These are phyloP conservation scores for Parapsyche elsis DNA, from an alignment of 1,140 invertebrate species.

Conservation along the genomic window DNA sequence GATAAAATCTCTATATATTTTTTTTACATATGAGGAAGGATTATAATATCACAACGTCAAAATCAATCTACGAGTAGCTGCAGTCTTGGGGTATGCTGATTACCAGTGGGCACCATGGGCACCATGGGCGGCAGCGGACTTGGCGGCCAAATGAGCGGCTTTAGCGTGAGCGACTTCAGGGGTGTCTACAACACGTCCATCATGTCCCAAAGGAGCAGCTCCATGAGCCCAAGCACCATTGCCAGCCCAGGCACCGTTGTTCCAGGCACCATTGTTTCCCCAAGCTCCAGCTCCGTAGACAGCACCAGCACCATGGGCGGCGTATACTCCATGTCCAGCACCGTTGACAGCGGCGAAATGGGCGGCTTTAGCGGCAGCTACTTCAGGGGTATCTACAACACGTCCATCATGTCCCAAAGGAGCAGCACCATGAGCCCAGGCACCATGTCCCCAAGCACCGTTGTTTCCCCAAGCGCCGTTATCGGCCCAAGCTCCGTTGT, in stretches of 20 bases:
- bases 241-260: conserved; percentile 12
- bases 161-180: conserved; percentile 67
- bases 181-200: conserved; percentile 63
- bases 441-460: conserved; percentile 12
- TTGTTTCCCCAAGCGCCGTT: conserved; percentile 21
- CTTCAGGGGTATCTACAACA: conserved; percentile 65
- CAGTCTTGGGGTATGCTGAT: not conserved
- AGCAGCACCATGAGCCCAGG: conserved; percentile 59
- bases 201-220: conserved; percentile 40
- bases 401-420: conserved; percentile 59
- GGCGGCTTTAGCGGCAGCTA: conserved; percentile 64
- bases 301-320: not conserved
- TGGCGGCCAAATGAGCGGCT: conserved; percentile 60
- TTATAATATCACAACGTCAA: conserved; percentile 17
- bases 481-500: conserved; percentile 10
- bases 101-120: conserved; percentile 26
- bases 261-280: conserved; percentile 32
- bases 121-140: conserved; percentile 54
- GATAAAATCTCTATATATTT: not conserved
- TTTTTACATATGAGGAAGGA: not conserved
- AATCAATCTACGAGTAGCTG: not conserved
- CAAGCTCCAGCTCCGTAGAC: conserved; percentile 15
- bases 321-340: conserved; percentile 60
- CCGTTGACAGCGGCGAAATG: conserved; percentile 61
- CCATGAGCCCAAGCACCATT: conserved; percentile 41